Percentiles rank a stretch among this genome's conserved stretches.
Conservation (phyloP, 64 coral and sea anemone species). For the Trachythela sp. region DNA sequence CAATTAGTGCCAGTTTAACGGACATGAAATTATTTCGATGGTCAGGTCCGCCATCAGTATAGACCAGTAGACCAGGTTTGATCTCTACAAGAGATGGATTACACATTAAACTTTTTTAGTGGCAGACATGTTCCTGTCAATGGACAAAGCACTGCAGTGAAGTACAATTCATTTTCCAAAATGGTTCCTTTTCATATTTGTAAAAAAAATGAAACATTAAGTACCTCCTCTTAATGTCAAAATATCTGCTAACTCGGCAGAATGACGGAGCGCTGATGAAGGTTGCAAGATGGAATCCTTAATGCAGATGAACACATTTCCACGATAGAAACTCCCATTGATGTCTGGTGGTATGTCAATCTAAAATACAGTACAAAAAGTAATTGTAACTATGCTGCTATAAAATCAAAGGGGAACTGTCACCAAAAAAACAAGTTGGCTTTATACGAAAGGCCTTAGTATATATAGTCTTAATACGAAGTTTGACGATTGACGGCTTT, state of each 20-base stretch:
- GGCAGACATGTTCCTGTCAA: too few relatives aligned
- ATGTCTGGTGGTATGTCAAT: constrained; percentile 14
- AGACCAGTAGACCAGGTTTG: background rate
- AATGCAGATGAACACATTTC: background rate
- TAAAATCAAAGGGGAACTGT: too few relatives aligned
- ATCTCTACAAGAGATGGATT: constrained; percentile 24
- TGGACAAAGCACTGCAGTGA: too few relatives aligned
- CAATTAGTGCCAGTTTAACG: constrained; percentile 23
- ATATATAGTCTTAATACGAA: too few relatives aligned
- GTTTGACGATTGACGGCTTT: too few relatives aligned
- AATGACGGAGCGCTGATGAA: background rate
- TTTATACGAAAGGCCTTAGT: background rate
- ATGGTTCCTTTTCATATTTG: too few relatives aligned
- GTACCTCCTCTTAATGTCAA: background rate
- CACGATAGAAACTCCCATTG: constrained; percentile 17
- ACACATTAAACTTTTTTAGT: too few relatives aligned
- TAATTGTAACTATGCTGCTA: background rate
- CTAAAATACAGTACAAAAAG: background rate
- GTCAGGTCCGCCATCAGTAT: constrained; percentile 34
- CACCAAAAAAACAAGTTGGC: background rate
- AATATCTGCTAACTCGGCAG: constrained; percentile 1
- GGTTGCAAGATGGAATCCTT: constrained; percentile 13
- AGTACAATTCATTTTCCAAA: too few relatives aligned
- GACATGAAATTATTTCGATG: background rate
- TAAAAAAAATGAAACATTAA: background rate